Evolutionary conservation across 1,140 invertebrate species (phyloP).

Genomic region (Meteorus sp.): DNA sequence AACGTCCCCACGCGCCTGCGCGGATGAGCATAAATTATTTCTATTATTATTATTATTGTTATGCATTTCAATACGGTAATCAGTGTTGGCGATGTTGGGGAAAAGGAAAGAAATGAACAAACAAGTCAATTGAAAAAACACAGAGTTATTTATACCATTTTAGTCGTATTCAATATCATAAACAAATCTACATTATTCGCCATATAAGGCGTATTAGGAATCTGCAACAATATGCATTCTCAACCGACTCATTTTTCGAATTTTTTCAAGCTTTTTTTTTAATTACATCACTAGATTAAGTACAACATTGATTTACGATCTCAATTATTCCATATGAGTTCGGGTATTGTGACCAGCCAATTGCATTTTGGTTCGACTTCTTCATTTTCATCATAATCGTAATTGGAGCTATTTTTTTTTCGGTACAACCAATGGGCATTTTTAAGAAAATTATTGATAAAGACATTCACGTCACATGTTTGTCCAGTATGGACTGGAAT

Average conservation of each 20-base stretch:
- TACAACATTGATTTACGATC: conserved; percentile 12
- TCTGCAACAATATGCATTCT: background rate
- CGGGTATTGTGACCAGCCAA: too few relatives aligned
- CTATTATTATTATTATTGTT: background rate
- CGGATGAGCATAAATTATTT: background rate
- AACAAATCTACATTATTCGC: background rate
- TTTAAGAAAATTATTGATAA: conserved; percentile 4
- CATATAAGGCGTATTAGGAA: too few relatives aligned
- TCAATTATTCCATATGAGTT: conserved; percentile 11
- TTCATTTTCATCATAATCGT: conserved; percentile 12
- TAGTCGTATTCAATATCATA: background rate
- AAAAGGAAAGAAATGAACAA: conserved; percentile 7
- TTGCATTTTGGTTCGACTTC: too few relatives aligned
- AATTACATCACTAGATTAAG: conserved; percentile 1
- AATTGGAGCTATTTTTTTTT: background rate
- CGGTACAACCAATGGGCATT: background rate
- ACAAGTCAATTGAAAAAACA: background rate
- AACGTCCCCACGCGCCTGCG: conserved; percentile 31
- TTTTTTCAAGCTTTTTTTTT: background rate
- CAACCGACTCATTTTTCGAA: conserved; percentile 8
- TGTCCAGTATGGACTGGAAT: background rate
- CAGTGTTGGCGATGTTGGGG: too few relatives aligned
- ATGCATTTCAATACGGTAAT: background rate
- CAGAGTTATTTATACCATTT: background rate
- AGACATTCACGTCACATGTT: background rate